These are phyloP conservation scores for Venustoraphidia nigricollis DNA, from an alignment of 2,888 invertebrate genomes.

Conservation along the genomic window DNA sequence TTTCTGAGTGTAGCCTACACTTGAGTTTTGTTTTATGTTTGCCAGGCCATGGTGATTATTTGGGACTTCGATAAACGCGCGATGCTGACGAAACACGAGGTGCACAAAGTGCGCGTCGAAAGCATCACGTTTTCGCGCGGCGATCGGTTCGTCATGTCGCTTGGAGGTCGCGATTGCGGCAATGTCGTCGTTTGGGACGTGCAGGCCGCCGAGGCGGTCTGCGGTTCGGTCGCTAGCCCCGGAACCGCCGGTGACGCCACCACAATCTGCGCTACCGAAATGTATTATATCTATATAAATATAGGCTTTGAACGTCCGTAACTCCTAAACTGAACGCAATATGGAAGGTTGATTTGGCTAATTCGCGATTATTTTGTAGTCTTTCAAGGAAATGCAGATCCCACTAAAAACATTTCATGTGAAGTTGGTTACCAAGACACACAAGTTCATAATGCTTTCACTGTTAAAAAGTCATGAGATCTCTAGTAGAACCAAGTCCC, in stretches of 20 bases:
- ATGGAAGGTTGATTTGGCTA: too few relatives aligned
- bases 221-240: slow-evolving; percentile 28
- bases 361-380: too few relatives aligned
- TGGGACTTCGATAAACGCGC: slow-evolving; percentile 64
- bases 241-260: slow-evolving; percentile 58
- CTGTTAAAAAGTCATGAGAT: too few relatives aligned
- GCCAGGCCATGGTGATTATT: slow-evolving; percentile 57
- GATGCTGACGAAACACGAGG: slow-evolving; percentile 52
- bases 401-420: too few relatives aligned
- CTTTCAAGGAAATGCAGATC: too few relatives aligned
- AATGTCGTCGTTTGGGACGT: slow-evolving; percentile 77
- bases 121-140: slow-evolving; percentile 68
- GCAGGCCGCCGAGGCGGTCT: slow-evolving; percentile 26
- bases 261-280: slow-evolving; percentile 34
- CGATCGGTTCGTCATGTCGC: slow-evolving; percentile 65
- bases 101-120: slow-evolving; percentile 82
- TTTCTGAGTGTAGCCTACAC: too few relatives aligned
- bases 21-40: slow-evolving; percentile 9
- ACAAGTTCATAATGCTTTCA: too few relatives aligned
- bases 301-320: too few relatives aligned
- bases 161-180: slow-evolving; percentile 85
- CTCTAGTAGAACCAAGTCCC: too few relatives aligned
- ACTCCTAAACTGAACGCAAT: too few relatives aligned
- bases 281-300: too few relatives aligned
- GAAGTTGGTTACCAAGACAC: too few relatives aligned